phyloP scores from a whole-genome alignment of 2,888 invertebrate species.

The Orthosia incerta region DNA sequence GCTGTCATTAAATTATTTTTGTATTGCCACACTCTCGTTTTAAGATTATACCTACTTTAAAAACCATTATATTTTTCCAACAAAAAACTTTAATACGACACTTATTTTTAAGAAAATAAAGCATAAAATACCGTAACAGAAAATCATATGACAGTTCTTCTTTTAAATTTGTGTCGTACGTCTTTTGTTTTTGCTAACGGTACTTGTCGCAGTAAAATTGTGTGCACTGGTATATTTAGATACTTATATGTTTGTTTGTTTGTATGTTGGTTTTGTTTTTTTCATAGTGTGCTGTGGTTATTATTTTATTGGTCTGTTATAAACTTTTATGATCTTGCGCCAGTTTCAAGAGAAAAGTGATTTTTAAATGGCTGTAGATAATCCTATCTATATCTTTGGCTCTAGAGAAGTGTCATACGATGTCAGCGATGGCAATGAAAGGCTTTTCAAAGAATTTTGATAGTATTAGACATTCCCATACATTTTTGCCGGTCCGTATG shows the following conservation, averaged over 20 bases:
- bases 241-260: slow-evolving; percentile 38
- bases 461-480: too few species aligned
- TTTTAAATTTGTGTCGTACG: slow-evolving; percentile 49
- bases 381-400: background rate
- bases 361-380: background rate
- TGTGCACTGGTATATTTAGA: slow-evolving; percentile 65
- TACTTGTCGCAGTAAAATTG: slow-evolving; percentile 66
- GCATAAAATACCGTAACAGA: slow-evolving; percentile 41
- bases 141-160: slow-evolving; percentile 23
- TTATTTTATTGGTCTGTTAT: slow-evolving; percentile 28
- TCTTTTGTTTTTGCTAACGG: slow-evolving; percentile 77
- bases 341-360: background rate
- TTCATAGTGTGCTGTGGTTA: slow-evolving; percentile 26
- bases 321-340: slow-evolving; percentile 8
- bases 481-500: too few species aligned
- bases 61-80: slow-evolving; percentile 37
- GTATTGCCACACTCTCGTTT: slow-evolving; percentile 70
- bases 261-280: slow-evolving; percentile 32
- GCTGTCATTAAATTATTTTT: slow-evolving; percentile 79
- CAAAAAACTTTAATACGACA: slow-evolving; percentile 13
- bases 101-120: slow-evolving; percentile 36
- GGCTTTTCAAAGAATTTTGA: too few species aligned
- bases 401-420: too few species aligned
- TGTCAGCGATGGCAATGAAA: too few species aligned
- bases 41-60: slow-evolving; percentile 60